Conservation (phyloP, 2,888 invertebrate genomes). For the Tridacna gigas region DNA sequence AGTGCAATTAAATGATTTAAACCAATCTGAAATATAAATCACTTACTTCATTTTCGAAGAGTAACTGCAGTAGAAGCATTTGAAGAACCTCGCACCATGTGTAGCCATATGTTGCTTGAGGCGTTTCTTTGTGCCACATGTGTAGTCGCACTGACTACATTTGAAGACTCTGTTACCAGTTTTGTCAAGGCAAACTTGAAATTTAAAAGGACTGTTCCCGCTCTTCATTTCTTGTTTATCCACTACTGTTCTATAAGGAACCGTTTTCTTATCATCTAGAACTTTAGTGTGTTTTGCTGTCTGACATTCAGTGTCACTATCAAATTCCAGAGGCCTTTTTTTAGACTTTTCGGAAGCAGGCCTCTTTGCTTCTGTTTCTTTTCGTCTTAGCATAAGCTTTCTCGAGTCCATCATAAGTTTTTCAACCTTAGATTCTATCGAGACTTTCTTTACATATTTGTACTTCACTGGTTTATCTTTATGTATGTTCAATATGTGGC, state of each 20-base stretch:
- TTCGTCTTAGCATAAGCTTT: neutral
- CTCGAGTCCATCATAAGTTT: slow-evolving; percentile 20
- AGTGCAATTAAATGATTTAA: too few relatives aligned
- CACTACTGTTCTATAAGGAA: neutral
- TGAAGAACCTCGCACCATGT: slow-evolving; percentile 46
- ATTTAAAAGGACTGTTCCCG: slow-evolving; percentile 36
- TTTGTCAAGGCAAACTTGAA: slow-evolving; percentile 40
- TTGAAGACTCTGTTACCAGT: slow-evolving; percentile 42
- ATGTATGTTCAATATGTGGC: slow-evolving; percentile 49
- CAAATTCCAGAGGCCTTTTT: slow-evolving; percentile 45
- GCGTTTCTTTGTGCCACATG: slow-evolving; percentile 34
- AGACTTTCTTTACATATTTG: slow-evolving; percentile 25
- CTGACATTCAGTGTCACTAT: slow-evolving; percentile 33
- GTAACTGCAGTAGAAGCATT: slow-evolving; percentile 64
- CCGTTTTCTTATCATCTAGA: neutral
- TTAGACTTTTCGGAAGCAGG: neutral
- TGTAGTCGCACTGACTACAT: slow-evolving; percentile 53
- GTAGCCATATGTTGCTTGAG: slow-evolving; percentile 37
- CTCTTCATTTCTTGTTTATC: neutral
- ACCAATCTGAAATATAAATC: neutral
- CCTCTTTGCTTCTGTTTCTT: neutral
- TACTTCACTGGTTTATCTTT: slow-evolving; percentile 42
- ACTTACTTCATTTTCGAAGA: slow-evolving; percentile 39
- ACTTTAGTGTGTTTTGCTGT: neutral
- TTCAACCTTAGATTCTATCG: slow-evolving; percentile 43